A percentile compares a stretch with the other conserved stretches of the same genome.
Conservation (phyloP, 2,888 invertebrate species). For the Drosophila bunnanda region DNA sequence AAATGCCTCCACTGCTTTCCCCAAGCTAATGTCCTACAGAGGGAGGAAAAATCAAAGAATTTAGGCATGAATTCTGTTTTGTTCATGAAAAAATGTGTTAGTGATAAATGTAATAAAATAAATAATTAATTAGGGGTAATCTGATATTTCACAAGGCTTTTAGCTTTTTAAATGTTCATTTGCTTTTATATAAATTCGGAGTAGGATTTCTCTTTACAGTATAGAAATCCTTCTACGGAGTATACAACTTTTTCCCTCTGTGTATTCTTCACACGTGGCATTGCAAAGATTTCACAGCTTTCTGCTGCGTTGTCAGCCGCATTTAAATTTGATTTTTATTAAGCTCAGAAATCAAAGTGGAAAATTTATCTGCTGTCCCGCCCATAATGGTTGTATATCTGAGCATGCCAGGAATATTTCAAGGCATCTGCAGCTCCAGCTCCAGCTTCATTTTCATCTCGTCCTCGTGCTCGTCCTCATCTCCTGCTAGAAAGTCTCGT, state of each 20-base stretch:
- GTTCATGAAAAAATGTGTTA: too few relatives aligned
- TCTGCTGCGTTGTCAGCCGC: slow-evolving; percentile 72
- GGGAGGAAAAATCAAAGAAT: neutral
- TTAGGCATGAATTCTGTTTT: neutral
- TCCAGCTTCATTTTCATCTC: neutral
- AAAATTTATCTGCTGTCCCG: slow-evolving; percentile 64
- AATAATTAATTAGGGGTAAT: too few relatives aligned
- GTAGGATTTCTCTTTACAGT: neutral
- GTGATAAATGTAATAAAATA: neutral
- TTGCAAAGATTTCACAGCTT: slow-evolving; percentile 19
- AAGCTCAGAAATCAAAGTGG: slow-evolving; percentile 75
- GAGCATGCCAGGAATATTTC: slow-evolving; percentile 70
- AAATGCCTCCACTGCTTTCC: slow-evolving; percentile 36
- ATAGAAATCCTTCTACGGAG: too few relatives aligned
- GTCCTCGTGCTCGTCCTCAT: slow-evolving; percentile 11
- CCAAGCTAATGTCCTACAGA: slow-evolving; percentile 7
- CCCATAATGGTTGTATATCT: slow-evolving; percentile 44
- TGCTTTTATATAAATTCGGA: too few relatives aligned
- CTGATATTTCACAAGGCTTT: too few relatives aligned
- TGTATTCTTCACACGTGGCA: slow-evolving; percentile 42
- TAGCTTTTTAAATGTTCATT: too few relatives aligned
- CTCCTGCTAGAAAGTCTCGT: slow-evolving; percentile 18
- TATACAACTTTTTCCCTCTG: neutral
- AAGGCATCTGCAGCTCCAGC: slow-evolving; percentile 8
- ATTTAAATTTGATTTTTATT: slow-evolving; percentile 80